Conservation (phyloP, 2,113 vertebrate species). For the Chaetodon auriga region DNA sequence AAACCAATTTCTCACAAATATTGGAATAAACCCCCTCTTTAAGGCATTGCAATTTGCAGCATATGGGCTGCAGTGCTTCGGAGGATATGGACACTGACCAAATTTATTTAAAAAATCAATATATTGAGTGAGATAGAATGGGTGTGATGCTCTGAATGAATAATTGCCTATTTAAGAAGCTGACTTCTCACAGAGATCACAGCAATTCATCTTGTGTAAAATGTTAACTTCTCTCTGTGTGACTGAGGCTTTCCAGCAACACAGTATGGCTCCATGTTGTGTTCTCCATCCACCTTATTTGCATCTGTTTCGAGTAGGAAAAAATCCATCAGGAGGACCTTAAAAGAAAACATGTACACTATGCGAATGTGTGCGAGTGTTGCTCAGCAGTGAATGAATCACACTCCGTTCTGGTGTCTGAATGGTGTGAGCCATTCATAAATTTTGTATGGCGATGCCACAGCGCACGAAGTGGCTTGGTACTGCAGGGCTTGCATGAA, state of each 20-base stretch:
- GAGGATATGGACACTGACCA: not conserved
- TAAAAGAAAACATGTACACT: conserved; percentile 4
- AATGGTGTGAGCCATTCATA: conserved; percentile 56
- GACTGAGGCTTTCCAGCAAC: not conserved
- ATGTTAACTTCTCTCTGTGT: not conserved
- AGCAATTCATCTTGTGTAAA: not conserved
- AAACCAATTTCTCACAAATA: not conserved
- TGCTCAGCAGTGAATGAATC: conserved; percentile 40
- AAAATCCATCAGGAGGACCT: not conserved
- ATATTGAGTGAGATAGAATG: not conserved
- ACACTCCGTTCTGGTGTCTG: conserved; percentile 31
- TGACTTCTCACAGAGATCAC: not conserved
- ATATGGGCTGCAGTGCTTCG: not conserved
- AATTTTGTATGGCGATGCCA: conserved; percentile 48
- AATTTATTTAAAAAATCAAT: not conserved
- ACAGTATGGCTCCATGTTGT: not conserved
- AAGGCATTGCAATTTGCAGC: not conserved
- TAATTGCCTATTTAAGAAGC: not conserved
- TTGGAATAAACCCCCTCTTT: not conserved
- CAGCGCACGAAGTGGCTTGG: conserved; percentile 35
- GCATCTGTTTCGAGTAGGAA: not conserved
- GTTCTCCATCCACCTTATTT: not conserved
- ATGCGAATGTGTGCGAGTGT: conserved; percentile 15
- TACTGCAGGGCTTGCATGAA: conserved; percentile 46
- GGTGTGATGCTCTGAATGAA: not conserved